Percentiles rank a stretch among this genome's conserved stretches.
These are phyloP conservation scores for Neomonachus schauinslandi DNA, from an alignment of 2,113 vertebrate genomes.

Conservation along the genomic window DNA sequence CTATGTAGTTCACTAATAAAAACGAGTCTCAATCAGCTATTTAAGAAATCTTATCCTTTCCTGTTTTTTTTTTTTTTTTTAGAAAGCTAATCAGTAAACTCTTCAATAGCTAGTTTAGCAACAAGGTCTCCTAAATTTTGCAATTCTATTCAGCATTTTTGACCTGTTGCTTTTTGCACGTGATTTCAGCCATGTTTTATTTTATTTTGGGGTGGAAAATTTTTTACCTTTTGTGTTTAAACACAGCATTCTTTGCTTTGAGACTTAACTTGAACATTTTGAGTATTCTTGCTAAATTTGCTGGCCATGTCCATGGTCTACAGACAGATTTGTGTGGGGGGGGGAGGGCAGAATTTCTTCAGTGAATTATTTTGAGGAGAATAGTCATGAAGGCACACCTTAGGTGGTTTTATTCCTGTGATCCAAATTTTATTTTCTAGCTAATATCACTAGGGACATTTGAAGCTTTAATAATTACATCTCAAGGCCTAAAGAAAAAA, in stretches of 20 bases:
- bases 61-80: not conserved
- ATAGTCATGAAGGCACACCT: constrained; percentile 69
- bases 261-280: constrained; percentile 56
- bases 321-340: not conserved
- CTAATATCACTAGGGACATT: constrained; percentile 85
- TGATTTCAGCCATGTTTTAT: constrained; percentile 16
- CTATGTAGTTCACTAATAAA: not conserved
- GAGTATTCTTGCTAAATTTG: constrained; percentile 58
- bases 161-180: constrained; percentile 45
- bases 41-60: not conserved
- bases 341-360: constrained; percentile 49
- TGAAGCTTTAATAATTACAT: constrained; percentile 85
- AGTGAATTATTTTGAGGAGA: constrained; percentile 74
- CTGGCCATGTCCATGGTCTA: not conserved
- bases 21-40: not conserved
- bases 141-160: constrained; percentile 69
- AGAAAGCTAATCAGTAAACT: constrained; percentile 53
- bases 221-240: not conserved
- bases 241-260: constrained; percentile 60
- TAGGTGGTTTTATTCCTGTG: constrained; percentile 77
- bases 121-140: constrained; percentile 56
- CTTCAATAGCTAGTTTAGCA: constrained; percentile 22
- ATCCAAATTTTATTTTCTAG: constrained; percentile 86
- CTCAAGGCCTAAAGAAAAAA: constrained; percentile 74
- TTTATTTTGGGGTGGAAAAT: not conserved